Conservation (phyloP, 2,888 invertebrate genomes). For the Aradus depressus region DNA sequence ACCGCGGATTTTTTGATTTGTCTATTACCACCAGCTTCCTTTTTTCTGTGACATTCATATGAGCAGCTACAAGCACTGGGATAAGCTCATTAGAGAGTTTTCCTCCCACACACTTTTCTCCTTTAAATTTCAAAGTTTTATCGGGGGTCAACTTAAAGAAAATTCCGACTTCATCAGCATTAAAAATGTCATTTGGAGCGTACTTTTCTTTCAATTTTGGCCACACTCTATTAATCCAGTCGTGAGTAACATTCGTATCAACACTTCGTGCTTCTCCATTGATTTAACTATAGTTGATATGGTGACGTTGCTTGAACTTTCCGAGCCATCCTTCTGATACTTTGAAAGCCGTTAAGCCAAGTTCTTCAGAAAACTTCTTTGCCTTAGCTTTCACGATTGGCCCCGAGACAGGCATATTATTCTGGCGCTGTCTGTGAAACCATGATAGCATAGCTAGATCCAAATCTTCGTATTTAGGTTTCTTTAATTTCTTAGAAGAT, state of each 20-base stretch:
- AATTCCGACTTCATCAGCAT: conserved; percentile 32
- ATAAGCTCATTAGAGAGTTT: not conserved
- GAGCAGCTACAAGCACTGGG: not conserved
- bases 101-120: conserved; percentile 23
- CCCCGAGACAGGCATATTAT: too few species aligned
- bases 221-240: not conserved
- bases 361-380: too few species aligned
- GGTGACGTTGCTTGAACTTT: not conserved
- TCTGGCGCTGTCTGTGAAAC: too few species aligned
- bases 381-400: too few species aligned
- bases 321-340: not conserved
- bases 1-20: too few species aligned
- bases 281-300: not conserved
- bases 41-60: not conserved
- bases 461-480: too few species aligned
- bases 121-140: conserved; percentile 31
- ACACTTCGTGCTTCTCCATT: not conserved
- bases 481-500: too few species aligned
- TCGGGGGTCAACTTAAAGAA: conserved; percentile 31
- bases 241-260: too few species aligned
- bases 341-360: not conserved
- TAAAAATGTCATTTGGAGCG: conserved; percentile 29
- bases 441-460: too few species aligned
- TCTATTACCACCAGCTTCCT: not conserved
- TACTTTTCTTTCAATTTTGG: not conserved